Percentiles rank a stretch among this genome's conserved stretches.
These are phyloP conservation scores for Oncorhynchus tshawytscha DNA, from an alignment of 2,113 vertebrate genomes.

Conservation along the genomic window DNA sequence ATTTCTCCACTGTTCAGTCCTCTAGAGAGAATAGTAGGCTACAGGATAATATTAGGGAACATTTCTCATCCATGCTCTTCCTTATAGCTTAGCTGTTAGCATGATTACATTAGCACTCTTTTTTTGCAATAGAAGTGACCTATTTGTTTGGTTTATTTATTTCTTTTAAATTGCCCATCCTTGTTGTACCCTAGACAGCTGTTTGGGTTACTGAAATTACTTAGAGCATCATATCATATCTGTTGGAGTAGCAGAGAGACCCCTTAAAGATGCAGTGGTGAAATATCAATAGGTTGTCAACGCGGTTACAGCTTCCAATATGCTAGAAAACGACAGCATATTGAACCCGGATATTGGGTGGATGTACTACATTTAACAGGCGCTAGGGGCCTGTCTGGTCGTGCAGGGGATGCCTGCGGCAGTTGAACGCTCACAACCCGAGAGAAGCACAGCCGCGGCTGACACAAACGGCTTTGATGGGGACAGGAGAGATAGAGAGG, in stretches of 20 bases:
- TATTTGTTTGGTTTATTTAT: conserved; percentile 50
- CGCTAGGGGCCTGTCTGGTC: conserved; percentile 56
- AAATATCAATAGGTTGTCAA: not conserved
- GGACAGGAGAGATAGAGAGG: conserved; percentile 41
- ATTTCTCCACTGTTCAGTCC: conserved; percentile 47
- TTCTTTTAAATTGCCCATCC: not conserved
- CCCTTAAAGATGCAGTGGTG: not conserved
- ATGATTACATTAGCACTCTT: conserved; percentile 30
- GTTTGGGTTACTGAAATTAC: conserved; percentile 18
- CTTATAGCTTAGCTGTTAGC: not conserved
- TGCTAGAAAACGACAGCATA: conserved; percentile 22
- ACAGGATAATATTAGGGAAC: conserved; percentile 62
- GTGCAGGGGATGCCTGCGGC: conserved; percentile 67
- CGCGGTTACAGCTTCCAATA: conserved; percentile 8
- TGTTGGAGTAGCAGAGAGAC: not conserved
- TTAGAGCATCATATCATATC: not conserved
- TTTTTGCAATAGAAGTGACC: conserved; percentile 64
- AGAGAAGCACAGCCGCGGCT: conserved; percentile 57
- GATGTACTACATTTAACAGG: conserved; percentile 53
- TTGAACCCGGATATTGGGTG: conserved; percentile 45
- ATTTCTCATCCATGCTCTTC: conserved; percentile 40
- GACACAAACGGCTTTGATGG: conserved; percentile 65
- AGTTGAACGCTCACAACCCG: conserved; percentile 57
- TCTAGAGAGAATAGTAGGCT: conserved; percentile 5
- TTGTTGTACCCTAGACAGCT: not conserved